Percentiles rank a stretch among this genome's conserved stretches.
These are phyloP conservation scores for Stramonita haemastoma DNA, from an alignment of 2,888 invertebrate genomes.

Conservation along the genomic window DNA sequence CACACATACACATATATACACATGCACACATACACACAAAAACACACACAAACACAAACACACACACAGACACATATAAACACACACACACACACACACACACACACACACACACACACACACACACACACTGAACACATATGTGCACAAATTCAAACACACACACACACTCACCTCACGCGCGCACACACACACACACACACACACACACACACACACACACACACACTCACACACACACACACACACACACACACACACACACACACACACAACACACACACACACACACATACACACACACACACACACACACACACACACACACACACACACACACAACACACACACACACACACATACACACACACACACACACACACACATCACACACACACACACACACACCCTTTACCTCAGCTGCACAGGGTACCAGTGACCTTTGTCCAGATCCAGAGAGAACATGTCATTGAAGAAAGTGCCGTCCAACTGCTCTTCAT, in stretches of 20 bases:
- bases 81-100: conserved; percentile 33
- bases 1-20: too few species aligned
- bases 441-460: conserved; percentile 85
- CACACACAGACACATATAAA: neutral
- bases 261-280: neutral
- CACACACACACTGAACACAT: neutral
- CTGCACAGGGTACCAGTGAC: conserved; percentile 85
- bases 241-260: neutral
- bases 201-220: neutral
- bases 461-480: conserved; percentile 89
- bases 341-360: neutral
- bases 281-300: neutral
- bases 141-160: neutral
- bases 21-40: too few species aligned
- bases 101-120: neutral
- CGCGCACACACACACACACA: conserved; percentile 31
- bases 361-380: neutral
- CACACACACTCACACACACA: neutral
- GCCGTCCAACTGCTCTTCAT: conserved; percentile 88
- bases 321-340: conserved; percentile 13
- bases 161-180: neutral
- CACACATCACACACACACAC: too few species aligned
- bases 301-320: neutral
- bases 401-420: conserved; percentile 61
- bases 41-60: neutral